phyloP scores from a whole-genome alignment of 23 tunicate species.

The Oikopleura dioica region DNA sequence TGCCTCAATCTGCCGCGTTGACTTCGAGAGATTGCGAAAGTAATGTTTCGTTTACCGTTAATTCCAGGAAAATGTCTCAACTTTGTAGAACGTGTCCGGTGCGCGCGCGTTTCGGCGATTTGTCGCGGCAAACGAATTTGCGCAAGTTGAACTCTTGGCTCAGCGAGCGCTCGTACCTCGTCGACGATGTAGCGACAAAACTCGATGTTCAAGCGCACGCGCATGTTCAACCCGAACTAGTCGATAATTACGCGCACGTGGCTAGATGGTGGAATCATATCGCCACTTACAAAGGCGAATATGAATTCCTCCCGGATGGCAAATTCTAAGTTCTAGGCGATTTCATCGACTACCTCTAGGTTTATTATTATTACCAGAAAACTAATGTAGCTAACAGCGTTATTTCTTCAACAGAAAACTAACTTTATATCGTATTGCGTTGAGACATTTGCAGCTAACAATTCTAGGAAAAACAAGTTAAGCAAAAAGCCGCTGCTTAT shows the following conservation, averaged over 20 bases:
- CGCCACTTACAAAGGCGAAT: not conserved
- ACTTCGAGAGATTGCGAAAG: constrained; percentile 3
- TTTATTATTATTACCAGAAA: no score
- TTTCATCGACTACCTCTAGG: no score
- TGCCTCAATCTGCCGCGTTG: not conserved
- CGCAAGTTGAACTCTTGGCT: not conserved
- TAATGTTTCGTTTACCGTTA: not conserved
- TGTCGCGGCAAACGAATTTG: constrained; percentile 3
- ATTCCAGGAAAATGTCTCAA: not conserved
- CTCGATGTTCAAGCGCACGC: not conserved
- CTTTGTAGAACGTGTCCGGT: not conserved
- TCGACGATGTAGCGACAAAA: not conserved
- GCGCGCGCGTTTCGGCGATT: not conserved
- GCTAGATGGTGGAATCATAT: constrained; percentile 3
- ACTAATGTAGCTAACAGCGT: no score
- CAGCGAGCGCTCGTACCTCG: not conserved
- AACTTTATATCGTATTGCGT: no score
- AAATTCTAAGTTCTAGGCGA: not conserved
- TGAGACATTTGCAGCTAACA: no score
- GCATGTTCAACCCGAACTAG: not conserved
- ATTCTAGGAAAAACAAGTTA: no score
- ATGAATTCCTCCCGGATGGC: not conserved
- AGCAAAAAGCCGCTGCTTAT: no score
- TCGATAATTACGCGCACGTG: not conserved
- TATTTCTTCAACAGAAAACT: no score